These are phyloP conservation scores for Amniataba percoides DNA, from an alignment of 2,797 vertebrate species.

Conservation along the genomic window DNA sequence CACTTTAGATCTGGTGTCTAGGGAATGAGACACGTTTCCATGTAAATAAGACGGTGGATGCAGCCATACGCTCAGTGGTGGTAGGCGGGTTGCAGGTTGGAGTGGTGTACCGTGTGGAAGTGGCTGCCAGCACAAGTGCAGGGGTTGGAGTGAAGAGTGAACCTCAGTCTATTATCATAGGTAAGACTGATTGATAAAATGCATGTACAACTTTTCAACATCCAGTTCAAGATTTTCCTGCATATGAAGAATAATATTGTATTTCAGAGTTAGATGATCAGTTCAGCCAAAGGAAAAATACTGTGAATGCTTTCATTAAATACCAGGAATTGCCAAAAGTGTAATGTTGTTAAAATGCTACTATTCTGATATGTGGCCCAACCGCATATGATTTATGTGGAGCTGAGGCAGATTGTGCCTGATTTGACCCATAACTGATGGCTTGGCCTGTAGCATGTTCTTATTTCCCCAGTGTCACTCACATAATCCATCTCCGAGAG, in stretches of 20 bases:
- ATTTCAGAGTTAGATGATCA: neutral
- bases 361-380: conserved; percentile 62
- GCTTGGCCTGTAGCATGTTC: conserved; percentile 82
- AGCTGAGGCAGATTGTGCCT: conserved; percentile 77
- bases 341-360: conserved; percentile 49
- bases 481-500: conserved; percentile 82
- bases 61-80: conserved; percentile 96
- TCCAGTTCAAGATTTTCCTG: neutral
- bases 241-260: neutral
- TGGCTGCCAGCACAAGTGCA: conserved; percentile 96
- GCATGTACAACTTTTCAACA: neutral
- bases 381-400: conserved; percentile 80
- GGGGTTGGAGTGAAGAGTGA: conserved; percentile 97
- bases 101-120: conserved; percentile 94
- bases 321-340: conserved; percentile 28
- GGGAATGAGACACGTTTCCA: conserved; percentile 98
- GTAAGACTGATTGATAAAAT: conserved; percentile 76
- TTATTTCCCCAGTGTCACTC: conserved; percentile 88
- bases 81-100: conserved; percentile 96
- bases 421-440: conserved; percentile 87
- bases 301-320: conserved; percentile 14
- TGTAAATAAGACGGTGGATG: conserved; percentile 98
- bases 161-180: conserved; percentile 94
- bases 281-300: conserved; percentile 10
- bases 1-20: conserved; percentile 95